These are phyloP conservation scores for Papilio glaucus DNA, from an alignment of 1,140 invertebrate genomes.

Conservation along the genomic window DNA sequence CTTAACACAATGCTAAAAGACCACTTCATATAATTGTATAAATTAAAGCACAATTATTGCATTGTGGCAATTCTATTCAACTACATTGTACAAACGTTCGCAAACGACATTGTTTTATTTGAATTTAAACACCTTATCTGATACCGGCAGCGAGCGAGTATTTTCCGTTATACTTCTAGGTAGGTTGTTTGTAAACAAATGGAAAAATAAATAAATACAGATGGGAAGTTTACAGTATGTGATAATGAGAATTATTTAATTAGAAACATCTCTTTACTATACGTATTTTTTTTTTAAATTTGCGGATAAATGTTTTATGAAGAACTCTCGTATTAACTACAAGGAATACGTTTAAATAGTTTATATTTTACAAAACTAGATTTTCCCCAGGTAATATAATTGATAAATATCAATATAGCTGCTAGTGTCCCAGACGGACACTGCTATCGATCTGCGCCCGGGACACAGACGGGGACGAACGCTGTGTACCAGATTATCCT, in stretches of 20 bases:
- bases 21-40: not conserved
- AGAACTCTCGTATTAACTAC: too few species aligned
- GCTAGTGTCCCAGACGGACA: not conserved
- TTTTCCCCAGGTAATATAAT: not conserved
- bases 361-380: not conserved
- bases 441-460: not conserved
- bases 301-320: too few species aligned
- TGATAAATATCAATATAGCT: not conserved
- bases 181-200: slow-evolving; percentile 24
- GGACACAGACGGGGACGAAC: not conserved
- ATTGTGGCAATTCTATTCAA: slow-evolving; percentile 15
- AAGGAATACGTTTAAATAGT: too few species aligned
- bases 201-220: slow-evolving; percentile 14
- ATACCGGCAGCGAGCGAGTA: slow-evolving; percentile 7
- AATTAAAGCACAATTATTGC: not conserved
- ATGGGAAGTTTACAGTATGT: slow-evolving; percentile 4
- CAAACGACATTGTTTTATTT: not conserved
- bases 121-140: slow-evolving; percentile 27
- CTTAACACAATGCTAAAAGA: too few species aligned
- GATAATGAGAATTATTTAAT: not conserved
- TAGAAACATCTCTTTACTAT: too few species aligned
- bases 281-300: too few species aligned
- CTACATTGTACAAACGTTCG: not conserved
- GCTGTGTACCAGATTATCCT: not conserved
- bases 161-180: slow-evolving; percentile 19